These are phyloP conservation scores for Semnornis frantzii DNA, from an alignment of 2,113 vertebrate species.

Conservation along the genomic window DNA sequence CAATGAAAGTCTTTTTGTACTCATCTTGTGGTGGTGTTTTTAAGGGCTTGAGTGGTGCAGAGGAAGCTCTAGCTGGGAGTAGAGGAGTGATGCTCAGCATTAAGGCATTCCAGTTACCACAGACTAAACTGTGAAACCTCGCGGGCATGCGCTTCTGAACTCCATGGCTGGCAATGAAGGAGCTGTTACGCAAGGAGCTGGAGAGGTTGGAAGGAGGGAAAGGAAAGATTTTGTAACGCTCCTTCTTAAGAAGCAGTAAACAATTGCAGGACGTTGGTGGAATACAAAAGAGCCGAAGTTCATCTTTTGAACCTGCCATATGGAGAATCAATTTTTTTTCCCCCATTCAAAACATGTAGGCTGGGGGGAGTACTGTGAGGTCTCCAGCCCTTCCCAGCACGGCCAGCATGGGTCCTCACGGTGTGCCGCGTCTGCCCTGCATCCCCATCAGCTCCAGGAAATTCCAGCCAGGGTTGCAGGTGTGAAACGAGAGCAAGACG, in stretches of 20 bases:
- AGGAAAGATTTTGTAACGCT: not conserved
- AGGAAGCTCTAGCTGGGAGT: not conserved
- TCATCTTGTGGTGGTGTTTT: not conserved
- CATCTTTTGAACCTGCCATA: conserved; percentile 12
- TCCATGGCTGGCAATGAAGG: rapidly evolving
- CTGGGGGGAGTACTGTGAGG: not conserved
- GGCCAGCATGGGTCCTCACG: not conserved
- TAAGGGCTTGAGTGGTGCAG: not conserved
- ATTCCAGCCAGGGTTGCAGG: conserved; percentile 60
- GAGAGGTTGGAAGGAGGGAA: not conserved
- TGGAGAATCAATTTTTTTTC: not conserved
- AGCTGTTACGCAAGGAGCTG: not conserved
- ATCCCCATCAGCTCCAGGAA: not conserved
- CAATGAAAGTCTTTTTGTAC: not conserved
- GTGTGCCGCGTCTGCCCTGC: not conserved
- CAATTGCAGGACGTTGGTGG: not conserved
- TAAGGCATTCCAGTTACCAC: rapidly evolving
- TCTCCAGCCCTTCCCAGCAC: not conserved
- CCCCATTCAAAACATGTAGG: not conserved
- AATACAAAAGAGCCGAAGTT: not conserved
- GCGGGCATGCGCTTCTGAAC: rapidly evolving
- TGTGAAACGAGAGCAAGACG: conserved; percentile 67
- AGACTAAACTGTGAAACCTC: not conserved
- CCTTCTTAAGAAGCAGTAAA: not conserved
- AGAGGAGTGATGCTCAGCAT: not conserved